phyloP scores from a whole-genome alignment of 1,140 invertebrate species.

The Leptinotarsa undecemlineata region DNA sequence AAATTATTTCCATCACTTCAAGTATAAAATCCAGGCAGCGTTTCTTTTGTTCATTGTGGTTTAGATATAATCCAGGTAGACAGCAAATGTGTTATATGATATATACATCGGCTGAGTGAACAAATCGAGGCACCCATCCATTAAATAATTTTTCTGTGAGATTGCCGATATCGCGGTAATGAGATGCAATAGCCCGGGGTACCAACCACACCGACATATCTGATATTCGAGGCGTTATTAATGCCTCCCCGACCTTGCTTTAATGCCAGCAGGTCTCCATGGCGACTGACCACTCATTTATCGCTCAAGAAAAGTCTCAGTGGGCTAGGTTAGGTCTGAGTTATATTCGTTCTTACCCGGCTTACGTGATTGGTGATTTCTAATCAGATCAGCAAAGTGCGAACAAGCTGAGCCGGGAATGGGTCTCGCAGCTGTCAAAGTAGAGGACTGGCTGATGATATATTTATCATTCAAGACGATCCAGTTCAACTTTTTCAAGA shows the following conservation, averaged over 20 bases:
- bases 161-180: background rate
- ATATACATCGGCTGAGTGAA: background rate
- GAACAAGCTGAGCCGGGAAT: no score
- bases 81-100: background rate
- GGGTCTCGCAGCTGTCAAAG: no score
- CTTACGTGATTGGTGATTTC: background rate
- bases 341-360: background rate
- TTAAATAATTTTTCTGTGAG: background rate
- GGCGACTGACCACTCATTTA: background rate
- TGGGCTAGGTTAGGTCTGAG: constrained; percentile 2
- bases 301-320: background rate
- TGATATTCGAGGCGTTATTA: constrained; percentile 5
- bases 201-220: background rate
- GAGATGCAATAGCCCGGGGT: background rate
- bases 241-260: background rate
- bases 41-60: no score
- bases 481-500: no score
- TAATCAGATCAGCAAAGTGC: background rate
- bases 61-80: background rate
- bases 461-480: no score
- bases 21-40: no score
- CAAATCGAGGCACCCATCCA: background rate
- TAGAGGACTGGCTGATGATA: no score
- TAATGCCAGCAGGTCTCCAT: background rate
- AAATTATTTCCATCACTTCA: no score